These are phyloP conservation scores for Setophaga coronata DNA, from an alignment of 2,113 vertebrate species.

Conservation along the genomic window DNA sequence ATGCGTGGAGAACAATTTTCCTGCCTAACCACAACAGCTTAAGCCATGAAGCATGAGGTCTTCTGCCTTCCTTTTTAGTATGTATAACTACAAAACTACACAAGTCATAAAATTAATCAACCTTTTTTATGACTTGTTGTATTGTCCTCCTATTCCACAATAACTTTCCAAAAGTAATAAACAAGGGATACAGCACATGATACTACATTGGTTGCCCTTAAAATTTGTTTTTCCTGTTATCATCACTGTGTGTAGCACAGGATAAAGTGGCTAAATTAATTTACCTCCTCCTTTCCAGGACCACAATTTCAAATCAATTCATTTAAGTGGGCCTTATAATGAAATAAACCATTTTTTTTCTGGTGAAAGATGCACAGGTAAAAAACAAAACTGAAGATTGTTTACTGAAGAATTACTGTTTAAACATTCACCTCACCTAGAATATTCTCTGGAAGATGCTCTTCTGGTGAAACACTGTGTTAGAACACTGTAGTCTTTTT, in stretches of 20 bases:
- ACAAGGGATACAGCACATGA: background rate
- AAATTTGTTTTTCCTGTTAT: background rate
- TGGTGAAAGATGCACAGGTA: background rate
- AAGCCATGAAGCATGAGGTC: background rate
- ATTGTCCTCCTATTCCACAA: background rate
- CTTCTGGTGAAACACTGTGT: background rate
- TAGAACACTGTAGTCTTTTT: background rate
- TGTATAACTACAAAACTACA: background rate
- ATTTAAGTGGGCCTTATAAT: background rate
- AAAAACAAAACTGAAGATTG: background rate
- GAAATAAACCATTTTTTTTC: background rate
- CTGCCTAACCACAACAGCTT: background rate
- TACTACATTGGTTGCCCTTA: background rate
- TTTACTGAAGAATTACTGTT: background rate
- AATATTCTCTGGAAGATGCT: background rate
- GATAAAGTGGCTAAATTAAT: background rate
- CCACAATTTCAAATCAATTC: background rate
- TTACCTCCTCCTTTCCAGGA: background rate
- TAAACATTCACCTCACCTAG: background rate
- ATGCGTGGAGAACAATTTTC: background rate
- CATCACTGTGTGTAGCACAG: background rate
- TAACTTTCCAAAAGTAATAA: slow-evolving; percentile 18
- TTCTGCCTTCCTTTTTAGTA: background rate
- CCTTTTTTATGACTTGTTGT: slow-evolving; percentile 19
- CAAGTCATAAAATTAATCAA: slow-evolving; percentile 27